phyloP scores from a whole-genome alignment of 2,888 invertebrate species.

The Morpho deidamia region DNA sequence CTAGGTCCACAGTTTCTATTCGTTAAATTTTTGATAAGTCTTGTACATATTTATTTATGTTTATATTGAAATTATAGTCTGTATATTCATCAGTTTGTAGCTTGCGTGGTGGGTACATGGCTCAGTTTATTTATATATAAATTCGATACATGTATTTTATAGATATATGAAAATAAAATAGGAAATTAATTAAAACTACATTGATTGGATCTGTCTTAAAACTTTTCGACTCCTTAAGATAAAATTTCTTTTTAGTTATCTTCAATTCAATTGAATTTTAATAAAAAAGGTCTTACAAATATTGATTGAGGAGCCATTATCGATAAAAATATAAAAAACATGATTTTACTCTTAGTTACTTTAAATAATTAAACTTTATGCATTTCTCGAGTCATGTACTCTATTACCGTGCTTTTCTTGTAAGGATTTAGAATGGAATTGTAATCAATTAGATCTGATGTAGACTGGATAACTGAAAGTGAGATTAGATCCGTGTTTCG shows the following conservation, averaged over 20 bases:
- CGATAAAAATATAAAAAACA: no score
- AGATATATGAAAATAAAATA: no score
- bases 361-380: no score
- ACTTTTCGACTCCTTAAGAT: no score
- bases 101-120: background rate
- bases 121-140: background rate
- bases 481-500: background rate
- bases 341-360: no score
- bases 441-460: background rate
- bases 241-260: no score
- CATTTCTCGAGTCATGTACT: background rate
- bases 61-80: slow-evolving; percentile 26
- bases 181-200: no score
- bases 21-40: slow-evolving; percentile 26
- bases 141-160: no score
- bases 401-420: background rate
- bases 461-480: background rate
- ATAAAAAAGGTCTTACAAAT: no score
- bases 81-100: slow-evolving; percentile 29
- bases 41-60: slow-evolving; percentile 33
- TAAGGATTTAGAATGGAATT: background rate
- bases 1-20: slow-evolving; percentile 31
- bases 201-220: no score
- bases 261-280: no score
- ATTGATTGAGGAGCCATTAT: no score